Evolutionary conservation across 2,888 invertebrate genomes (phyloP), one percentile per base, ranked within the genome.

Genomic region (Pyrocoelia pectoralis): DNA sequence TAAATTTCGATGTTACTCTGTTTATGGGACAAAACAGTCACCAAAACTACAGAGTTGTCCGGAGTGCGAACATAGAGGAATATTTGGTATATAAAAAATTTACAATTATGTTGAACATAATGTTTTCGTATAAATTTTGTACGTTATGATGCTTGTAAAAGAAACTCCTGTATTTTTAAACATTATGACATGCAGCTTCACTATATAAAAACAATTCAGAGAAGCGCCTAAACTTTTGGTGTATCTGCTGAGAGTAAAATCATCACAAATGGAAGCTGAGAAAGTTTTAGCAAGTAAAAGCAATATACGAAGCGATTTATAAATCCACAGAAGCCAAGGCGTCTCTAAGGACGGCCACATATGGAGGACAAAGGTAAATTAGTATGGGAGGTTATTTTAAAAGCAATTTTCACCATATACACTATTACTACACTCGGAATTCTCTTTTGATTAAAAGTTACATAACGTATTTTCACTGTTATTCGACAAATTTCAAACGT

Each of bases 361-460:
- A 33, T 33, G 33, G 33, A 33, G 33, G 33, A 43, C 41, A 43
- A 15, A 2, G 15, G 14, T 15, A 43, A 43, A 43, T 43, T 43
- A 43, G 41, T 43, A 13, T 15, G 12, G 2, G 2, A 43, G 15
- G 41, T 15, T 15, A 15, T 43, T 43, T 43, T 15, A 2, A 43
- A 43, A 43, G 41, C 41, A 43, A 15, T 43, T 43, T 43, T 13
- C 41, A 12, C 41, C 13, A 10, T 33, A 33, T n/a, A n/a, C n/a
- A 10, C 33, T 33, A 33, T n/a, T n/a, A 3, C n/a, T 33, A 8
- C n/a, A 33, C 33, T 2, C 2, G 24, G 6, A 24, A 24, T 24
- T 24, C 6, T 6, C 33, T n/a, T 33, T 33, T 33, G 8, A 33
- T 2, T 33, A n/a, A 24, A 24, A 5, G 6, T 24, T 24, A 6